Conservation (phyloP, 2,113 vertebrate species). For the Halcyon malimbica region DNA sequence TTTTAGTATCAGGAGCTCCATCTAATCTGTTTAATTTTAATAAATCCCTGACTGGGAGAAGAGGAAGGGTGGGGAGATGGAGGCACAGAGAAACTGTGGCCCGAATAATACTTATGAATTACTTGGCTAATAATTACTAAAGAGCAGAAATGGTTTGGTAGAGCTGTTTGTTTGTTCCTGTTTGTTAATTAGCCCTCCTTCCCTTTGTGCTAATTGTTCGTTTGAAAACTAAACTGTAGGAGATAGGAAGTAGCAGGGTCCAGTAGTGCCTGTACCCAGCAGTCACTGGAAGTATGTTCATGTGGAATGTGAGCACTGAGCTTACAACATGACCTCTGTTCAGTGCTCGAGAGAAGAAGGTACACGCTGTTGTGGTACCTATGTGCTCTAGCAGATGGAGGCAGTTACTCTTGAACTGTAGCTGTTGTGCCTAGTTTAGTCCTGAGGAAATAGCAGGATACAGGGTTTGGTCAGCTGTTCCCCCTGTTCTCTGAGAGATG, state of each 20-base stretch:
- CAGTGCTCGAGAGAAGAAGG: not conserved
- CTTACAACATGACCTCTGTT: not conserved
- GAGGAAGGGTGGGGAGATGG: constrained; percentile 48
- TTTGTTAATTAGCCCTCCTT: constrained; percentile 49
- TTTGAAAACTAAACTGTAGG: not conserved
- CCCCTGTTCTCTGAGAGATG: not conserved
- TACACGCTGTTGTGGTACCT: not conserved
- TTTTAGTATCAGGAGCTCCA: constrained; percentile 81
- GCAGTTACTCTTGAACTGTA: not conserved
- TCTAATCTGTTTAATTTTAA: constrained; percentile 86
- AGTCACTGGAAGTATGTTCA: not conserved
- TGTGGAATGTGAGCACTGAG: not conserved
- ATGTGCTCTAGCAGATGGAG: not conserved
- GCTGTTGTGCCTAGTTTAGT: not conserved
- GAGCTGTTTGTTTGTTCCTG: constrained; percentile 60
- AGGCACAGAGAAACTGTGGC: constrained; percentile 67
- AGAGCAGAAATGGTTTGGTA: constrained; percentile 65
- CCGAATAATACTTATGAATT: constrained; percentile 77
- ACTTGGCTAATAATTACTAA: constrained; percentile 71
- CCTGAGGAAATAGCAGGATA: not conserved
- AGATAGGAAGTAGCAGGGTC: not conserved
- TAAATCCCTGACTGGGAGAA: constrained; percentile 83
- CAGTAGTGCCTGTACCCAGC: not conserved
- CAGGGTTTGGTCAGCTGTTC: not conserved
- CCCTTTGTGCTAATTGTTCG: constrained; percentile 52